Base-by-base conservation (phyloP, 64 coral and sea anemone genomes). In the Pocillopora damicornis region DNA sequence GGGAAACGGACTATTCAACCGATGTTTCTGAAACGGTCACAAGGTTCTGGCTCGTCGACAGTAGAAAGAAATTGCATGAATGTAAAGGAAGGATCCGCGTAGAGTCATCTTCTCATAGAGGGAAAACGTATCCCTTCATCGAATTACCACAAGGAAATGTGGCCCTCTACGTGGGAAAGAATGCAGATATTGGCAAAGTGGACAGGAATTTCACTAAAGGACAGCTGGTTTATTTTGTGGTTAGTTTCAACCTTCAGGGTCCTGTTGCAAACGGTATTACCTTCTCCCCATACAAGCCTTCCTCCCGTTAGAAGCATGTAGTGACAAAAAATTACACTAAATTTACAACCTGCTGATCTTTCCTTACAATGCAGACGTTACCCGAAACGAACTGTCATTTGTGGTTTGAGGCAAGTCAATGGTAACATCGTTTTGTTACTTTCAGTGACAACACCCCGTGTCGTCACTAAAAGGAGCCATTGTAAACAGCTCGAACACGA, bases 191-290 rank as follows among this genome's bases (percentile, higher is more conserved):
- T 72, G 91, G 91, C 15, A 57, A 84, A 12, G 91, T 78, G 38
- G 91, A 88, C 8, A 72, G 87, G 42, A 74, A 89, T 77, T 93
- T 85, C 16, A 51, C 37, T 11, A 25, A 11, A 10, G 91, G 91
- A n/a, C 75, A 38, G 12, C 68, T 89, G 37, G 91, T 82, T 15
- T 93, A 93, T 22, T 93, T 93, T 86, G 91, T 93, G 1, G 74
- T 86, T 8, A 93, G 91, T 16, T 93, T 93, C 61, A 93, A 89
- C 20, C 61, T 93, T 1, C 79, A 83, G 22, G 91, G 91, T 15
- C 91, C 91, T 0, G 73, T 88, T 5, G 91, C 91, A 2, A 93
- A 93, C 76, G 91, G 91, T 35, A 93, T 93, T 35, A 89, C 91
- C 12, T 86, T 93, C 35, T 26, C 67, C 34, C 80, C 91, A 15